Base-by-base conservation (phyloP, 1,140 invertebrate genomes). In the Penaeus vannamei region DNA sequence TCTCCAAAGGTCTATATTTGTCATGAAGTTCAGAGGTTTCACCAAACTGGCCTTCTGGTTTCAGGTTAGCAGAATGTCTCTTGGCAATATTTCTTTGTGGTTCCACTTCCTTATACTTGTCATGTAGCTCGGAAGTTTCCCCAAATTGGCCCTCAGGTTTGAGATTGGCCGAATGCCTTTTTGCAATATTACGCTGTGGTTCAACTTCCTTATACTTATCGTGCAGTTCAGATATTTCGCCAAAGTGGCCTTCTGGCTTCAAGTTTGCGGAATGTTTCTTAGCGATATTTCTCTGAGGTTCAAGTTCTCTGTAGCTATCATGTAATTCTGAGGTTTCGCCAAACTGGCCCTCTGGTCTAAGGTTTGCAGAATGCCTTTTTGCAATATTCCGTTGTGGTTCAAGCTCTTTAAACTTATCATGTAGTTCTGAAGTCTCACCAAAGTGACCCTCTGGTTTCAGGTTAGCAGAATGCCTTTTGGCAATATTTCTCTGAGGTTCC, bases 21-120 rank as follows among this genome's bases (percentile, higher is more conserved):
- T 86, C 85, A 42, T 80, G 85, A 4, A 86, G 5, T 66, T 86
- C 85, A 29, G 85, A 86, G 3, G 85, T 86, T 53, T 86, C 85
- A 42, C 85, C 85, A 80, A 86, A 86, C 53, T 86, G 14, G 10
- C 85, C 85, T 61, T 86, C 85, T 17, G 76, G 85, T n/a, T 42
- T 36, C 0, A 86, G 72, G 60, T 80, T 80, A 23, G 76, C 85
- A 4, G 85, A 80, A 36, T 86, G 85, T 62, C 53, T 86, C 59
- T 86, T 86, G 26, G 85, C 85, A n/a, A 86, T 86, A 29, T 86
- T 86, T 64, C 83, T 12, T 1, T 84, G 83, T 17, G n/a, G 42
- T 59, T 84, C 64, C 64, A 84, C 66, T 20, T 62, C 22, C 29
- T 72, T 84, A 17, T 26, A 84, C 29, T 84, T 84, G 61, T 84